A percentile compares a stretch with the other conserved stretches of the same genome.
Evolutionary conservation across 2,113 vertebrate genomes (phyloP).

Genomic region (Sus scrofa): T2T-Sscrofa CM000820.6:136089001-136089500

Average conservation of each 20-base stretch:
- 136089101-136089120: not conserved
- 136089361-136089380: not conserved
- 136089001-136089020: too few relatives aligned
- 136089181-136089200: not conserved
- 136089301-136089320: not conserved
- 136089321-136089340: not conserved
- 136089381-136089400: not conserved
- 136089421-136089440: not conserved
- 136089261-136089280: too few relatives aligned
- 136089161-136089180: conserved; percentile 2
- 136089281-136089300: not conserved
- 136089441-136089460: not conserved
- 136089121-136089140: not conserved
- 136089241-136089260: not conserved
- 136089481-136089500: not conserved
- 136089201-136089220: not conserved
- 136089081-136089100: too few relatives aligned
- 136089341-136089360: not conserved
- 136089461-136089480: not conserved
- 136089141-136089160: not conserved
- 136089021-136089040: too few relatives aligned
- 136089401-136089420: not conserved
- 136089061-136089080: too few relatives aligned
- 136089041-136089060: too few relatives aligned
- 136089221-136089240: not conserved